Evolutionary conservation across 2,797 vertebrate genomes (phyloP), one percentile per base, ranked within the genome.

Genomic region (Lithobates sylvaticus): DNA sequence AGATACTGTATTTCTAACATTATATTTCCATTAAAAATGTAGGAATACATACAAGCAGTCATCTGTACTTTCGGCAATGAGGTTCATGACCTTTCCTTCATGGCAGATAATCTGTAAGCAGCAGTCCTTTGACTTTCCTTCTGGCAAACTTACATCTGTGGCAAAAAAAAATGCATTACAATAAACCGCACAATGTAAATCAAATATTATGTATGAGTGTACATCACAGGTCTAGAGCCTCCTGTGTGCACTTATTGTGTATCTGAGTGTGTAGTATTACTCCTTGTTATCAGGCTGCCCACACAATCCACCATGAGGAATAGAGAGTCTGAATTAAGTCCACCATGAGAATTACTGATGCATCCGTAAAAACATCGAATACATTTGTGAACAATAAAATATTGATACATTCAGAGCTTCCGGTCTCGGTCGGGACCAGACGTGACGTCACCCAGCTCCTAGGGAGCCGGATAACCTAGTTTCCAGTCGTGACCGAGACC

Each of bases 91-190:
- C 80, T 97, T 96, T 81, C 97, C 97, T 80, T 98, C 97, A 88
- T 97, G 95, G 89, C 97, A 99, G 89, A 98, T 95, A 36, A 99
- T 96, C 93, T 99, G 98, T 87, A 99, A 92, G 89, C 98, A 92
- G 50, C 96, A 94, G 54, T 98, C 97, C 47, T 91, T 96, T 44
- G 91, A 89, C 89, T 96, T 98, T 69, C 97, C 96, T 70, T 99
- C 98, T 0, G 98, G 97, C 88, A 97, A 95, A 85, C 96, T 96
- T 89, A 97, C 93, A 86, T 99, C 98, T 99, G 80, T 75, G 54
- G 34, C 29, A 89, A 58, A 71, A 42, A 84, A 85, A 86, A 27
- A 76, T 18, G 74, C 42, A 79, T 7, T 10, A 7, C 58, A 68
- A 27, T 44, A 67, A 65, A 75, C 26, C n/a, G 6, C 26, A 67